phyloP scores from a whole-genome alignment of 1,140 invertebrate genomes.

The Nasonia vitripennis region DNA sequence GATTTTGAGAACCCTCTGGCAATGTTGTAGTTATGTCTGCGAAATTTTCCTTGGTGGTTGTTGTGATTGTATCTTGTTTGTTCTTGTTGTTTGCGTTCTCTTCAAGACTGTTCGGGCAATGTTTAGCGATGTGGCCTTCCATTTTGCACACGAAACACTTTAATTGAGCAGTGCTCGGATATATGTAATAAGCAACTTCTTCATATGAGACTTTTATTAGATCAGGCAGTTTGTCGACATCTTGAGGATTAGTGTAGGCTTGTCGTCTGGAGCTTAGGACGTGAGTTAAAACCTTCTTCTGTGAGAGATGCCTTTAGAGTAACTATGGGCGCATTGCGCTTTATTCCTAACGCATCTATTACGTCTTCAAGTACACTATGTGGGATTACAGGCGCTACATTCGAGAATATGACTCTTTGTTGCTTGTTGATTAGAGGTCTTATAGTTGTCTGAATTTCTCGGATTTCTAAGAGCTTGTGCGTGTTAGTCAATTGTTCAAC shows the following conservation, averaged over 20 bases:
- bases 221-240: background rate
- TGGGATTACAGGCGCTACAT: conserved; percentile 54
- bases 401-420: background rate
- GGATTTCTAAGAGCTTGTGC: too few relatives aligned
- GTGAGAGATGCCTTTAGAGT: background rate
- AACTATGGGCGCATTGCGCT: background rate
- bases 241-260: conserved; percentile 21
- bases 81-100: background rate
- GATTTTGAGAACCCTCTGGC: too few relatives aligned
- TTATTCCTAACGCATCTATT: background rate
- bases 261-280: conserved; percentile 42
- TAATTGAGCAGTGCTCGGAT: background rate
- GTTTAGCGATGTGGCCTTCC: background rate
- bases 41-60: background rate
- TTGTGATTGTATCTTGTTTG: background rate
- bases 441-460: too few relatives aligned
- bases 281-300: conserved; percentile 24
- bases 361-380: conserved; percentile 30
- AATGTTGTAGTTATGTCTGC: background rate
- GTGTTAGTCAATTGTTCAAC: conserved; percentile 44
- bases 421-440: background rate
- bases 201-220: background rate
- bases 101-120: background rate
- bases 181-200: background rate
- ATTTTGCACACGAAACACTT: background rate